Percentiles rank a stretch among this genome's conserved stretches.
These are phyloP conservation scores for Hirtodrosophila duncani DNA, from an alignment of 2,888 invertebrate genomes.

Conservation along the genomic window DNA sequence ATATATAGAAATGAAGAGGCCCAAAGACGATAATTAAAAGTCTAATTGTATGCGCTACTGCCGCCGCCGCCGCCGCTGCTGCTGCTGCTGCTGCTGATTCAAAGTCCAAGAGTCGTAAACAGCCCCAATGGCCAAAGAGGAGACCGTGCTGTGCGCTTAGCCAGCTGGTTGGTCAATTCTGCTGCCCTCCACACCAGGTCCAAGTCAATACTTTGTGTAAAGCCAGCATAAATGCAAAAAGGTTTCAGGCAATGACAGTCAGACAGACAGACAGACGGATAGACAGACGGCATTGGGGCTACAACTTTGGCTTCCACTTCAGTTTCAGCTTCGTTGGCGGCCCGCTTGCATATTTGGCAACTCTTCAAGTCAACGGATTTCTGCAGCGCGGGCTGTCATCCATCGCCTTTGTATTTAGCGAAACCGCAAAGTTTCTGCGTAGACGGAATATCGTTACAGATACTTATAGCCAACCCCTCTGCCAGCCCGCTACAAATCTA, in stretches of 20 bases:
- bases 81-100: not conserved
- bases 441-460: too few species aligned
- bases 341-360: conserved; percentile 36
- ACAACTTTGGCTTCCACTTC: too few species aligned
- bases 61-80: conserved; percentile 24
- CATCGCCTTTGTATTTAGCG: too few species aligned
- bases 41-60: conserved; percentile 67
- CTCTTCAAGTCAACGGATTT: not conserved
- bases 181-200: conserved; percentile 4
- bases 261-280: too few species aligned
- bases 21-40: conserved; percentile 60
- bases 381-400: too few species aligned
- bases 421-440: too few species aligned
- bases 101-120: conserved; percentile 46
- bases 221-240: too few species aligned
- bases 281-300: too few species aligned
- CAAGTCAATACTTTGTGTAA: not conserved
- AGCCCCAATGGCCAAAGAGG: conserved; percentile 22
- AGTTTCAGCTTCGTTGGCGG: conserved; percentile 2
- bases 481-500: conserved; percentile 13
- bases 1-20: conserved; percentile 24
- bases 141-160: conserved; percentile 27
- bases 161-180: conserved; percentile 14
- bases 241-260: too few species aligned
- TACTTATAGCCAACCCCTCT: conserved; percentile 16